These are phyloP conservation scores for Ethmia dodecea DNA, from an alignment of 2,888 invertebrate species.

Conservation along the genomic window DNA sequence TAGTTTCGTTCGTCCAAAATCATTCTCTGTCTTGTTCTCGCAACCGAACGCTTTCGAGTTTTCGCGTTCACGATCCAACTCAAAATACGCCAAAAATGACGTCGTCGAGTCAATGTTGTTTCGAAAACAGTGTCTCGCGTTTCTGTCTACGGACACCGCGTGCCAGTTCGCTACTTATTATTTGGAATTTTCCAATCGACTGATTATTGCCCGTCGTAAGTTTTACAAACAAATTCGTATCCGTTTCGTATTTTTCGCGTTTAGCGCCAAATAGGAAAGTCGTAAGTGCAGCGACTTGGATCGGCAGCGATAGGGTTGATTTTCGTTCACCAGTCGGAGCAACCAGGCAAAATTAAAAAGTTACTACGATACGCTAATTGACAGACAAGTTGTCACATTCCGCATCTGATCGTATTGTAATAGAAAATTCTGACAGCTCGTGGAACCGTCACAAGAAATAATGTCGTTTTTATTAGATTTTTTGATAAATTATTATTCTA, in stretches of 20 bases:
- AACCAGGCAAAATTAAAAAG: conserved; percentile 49
- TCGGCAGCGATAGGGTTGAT: conserved; percentile 33
- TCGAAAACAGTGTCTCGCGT: conserved; percentile 75
- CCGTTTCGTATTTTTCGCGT: conserved; percentile 71
- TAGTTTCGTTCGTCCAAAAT: conserved; percentile 44
- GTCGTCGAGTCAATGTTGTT: conserved; percentile 70
- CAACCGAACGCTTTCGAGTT: conserved; percentile 74
- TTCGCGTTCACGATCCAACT: conserved; percentile 74
- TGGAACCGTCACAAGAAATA: conserved; percentile 67
- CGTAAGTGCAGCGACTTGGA: conserved; percentile 48
- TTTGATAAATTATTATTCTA: conserved; percentile 76
- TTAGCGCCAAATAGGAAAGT: conserved; percentile 70
- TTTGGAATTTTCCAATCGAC: conserved; percentile 82
- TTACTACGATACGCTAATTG: conserved; percentile 21
- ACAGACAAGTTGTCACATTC: conserved; percentile 20
- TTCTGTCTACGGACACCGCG: conserved; percentile 62
- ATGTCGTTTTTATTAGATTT: conserved; percentile 77
- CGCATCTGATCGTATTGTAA: conserved; percentile 41
- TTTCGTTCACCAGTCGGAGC: conserved; percentile 34
- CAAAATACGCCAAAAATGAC: conserved; percentile 78
- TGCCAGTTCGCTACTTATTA: conserved; percentile 56
- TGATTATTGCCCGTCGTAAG: conserved; percentile 65
- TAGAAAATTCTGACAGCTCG: conserved; percentile 74
- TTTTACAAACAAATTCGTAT: conserved; percentile 71
- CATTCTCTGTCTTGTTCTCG: conserved; percentile 51